phyloP scores from a whole-genome alignment of 2,113 vertebrate genomes.

The Henicopernis longicauda region DNA sequence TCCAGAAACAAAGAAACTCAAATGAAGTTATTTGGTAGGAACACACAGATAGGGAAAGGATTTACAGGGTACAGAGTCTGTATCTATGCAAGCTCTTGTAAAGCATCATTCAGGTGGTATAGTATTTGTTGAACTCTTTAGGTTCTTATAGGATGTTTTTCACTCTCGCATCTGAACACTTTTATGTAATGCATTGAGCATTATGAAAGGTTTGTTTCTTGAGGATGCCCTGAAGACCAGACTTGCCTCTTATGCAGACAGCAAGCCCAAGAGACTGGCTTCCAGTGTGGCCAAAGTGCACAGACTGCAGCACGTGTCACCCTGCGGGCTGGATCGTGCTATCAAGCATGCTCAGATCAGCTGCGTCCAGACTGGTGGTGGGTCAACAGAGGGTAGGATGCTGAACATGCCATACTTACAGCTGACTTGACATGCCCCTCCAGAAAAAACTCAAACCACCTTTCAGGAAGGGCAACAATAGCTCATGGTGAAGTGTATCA shows the following conservation, averaged over 20 bases:
- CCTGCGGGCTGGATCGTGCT: background rate
- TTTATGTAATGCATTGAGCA: background rate
- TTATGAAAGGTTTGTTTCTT: background rate
- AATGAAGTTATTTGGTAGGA: background rate
- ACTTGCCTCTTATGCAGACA: background rate
- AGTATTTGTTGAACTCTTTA: background rate
- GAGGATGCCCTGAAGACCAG: background rate
- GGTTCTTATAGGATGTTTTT: background rate
- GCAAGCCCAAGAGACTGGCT: background rate
- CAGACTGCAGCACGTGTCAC: background rate
- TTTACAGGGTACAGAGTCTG: background rate
- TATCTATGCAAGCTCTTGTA: background rate
- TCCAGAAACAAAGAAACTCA: conserved; percentile 1
- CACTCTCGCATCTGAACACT: background rate
- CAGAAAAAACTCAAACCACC: background rate
- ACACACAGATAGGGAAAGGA: background rate
- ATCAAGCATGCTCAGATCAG: background rate
- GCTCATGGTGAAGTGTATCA: background rate
- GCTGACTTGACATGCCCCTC: background rate
- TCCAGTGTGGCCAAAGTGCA: background rate
- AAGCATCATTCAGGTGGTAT: background rate
- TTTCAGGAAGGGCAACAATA: background rate
- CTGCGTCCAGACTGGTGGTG: background rate
- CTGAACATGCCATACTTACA: background rate
- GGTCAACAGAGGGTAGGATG: background rate